Percentiles rank a stretch among this genome's conserved stretches.
Conservation (phyloP, 1,140 invertebrate genomes). For the Apocrypta bakeri region DNA sequence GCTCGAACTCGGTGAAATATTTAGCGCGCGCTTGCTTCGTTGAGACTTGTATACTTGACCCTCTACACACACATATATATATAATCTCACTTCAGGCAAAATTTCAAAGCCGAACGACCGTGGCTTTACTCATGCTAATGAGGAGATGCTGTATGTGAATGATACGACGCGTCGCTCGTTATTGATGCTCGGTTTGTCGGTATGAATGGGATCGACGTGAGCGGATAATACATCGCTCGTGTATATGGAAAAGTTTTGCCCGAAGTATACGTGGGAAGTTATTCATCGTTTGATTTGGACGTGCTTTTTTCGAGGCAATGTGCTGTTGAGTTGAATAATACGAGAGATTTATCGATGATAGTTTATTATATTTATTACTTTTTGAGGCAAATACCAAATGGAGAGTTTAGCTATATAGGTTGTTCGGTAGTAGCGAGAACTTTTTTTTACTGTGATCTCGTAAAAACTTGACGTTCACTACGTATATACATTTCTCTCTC, state of each 20-base stretch:
- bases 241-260: not conserved
- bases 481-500: no score
- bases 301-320: no score
- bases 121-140: not conserved
- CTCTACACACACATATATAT: not conserved
- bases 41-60: not conserved
- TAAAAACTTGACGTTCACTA: not conserved
- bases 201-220: not conserved
- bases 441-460: not conserved
- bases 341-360: not conserved
- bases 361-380: not conserved
- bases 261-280: no score
- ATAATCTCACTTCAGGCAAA: not conserved
- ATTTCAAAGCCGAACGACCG: not conserved
- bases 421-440: not conserved
- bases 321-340: not conserved
- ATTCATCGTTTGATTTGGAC: no score
- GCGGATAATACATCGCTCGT: not conserved
- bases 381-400: no score
- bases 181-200: not conserved
- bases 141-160: not conserved
- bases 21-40: not conserved
- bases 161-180: not conserved
- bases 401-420: not conserved
- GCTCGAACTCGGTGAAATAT: slow-evolving; percentile 1